These are phyloP conservation scores for Pitangus sulphuratus DNA, from an alignment of 2,797 vertebrate species.

Conservation along the genomic window DNA sequence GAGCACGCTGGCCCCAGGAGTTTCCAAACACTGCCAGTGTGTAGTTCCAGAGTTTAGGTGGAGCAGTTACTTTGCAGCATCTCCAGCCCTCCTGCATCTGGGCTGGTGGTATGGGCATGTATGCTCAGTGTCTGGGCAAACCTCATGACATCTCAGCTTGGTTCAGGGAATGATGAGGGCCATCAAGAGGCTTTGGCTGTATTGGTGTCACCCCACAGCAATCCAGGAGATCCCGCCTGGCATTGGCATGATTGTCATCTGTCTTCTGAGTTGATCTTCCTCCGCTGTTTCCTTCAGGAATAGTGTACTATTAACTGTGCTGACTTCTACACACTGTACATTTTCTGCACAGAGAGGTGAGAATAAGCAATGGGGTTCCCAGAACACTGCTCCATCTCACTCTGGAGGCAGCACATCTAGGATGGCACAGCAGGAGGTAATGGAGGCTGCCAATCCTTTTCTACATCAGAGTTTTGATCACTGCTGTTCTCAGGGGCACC, in stretches of 20 bases:
- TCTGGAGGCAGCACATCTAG: background rate
- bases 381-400: background rate
- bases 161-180: background rate
- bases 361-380: background rate
- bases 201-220: background rate
- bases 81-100: background rate
- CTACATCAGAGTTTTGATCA: background rate
- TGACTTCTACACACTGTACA: fast-evolving
- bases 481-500: background rate
- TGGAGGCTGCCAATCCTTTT: background rate
- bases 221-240: background rate
- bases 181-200: background rate
- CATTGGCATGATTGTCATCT: fast-evolving
- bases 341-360: background rate
- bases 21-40: background rate
- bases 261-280: background rate
- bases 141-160: background rate
- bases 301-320: fast-evolving
- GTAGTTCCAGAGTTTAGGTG: background rate
- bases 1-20: background rate
- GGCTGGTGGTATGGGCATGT: background rate
- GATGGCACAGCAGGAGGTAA: background rate
- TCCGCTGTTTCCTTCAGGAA: background rate
- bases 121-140: fast-evolving
- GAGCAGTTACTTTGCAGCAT: background rate